Evolutionary conservation across 2,888 invertebrate species (phyloP).

Genomic region (Eurytoma californica): DNA sequence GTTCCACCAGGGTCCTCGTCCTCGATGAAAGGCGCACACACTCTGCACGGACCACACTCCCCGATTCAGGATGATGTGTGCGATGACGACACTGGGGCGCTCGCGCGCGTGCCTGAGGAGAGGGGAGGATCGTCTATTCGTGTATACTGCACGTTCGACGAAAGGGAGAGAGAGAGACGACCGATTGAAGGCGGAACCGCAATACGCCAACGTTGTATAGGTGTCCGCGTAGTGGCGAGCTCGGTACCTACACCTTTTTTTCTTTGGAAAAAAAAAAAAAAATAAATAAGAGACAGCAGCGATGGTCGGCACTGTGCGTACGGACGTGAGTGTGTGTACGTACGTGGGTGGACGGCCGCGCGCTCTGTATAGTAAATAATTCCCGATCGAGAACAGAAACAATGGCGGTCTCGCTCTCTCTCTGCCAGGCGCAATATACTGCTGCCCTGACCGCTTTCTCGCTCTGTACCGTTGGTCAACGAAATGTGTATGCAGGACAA

Average conservation of each 20-base stretch:
- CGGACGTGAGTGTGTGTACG: not conserved
- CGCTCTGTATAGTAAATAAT: not conserved
- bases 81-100: constrained; percentile 21
- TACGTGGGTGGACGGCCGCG: not conserved
- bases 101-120: not conserved
- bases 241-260: not conserved
- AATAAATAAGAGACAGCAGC: not conserved
- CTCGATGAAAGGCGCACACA: not conserved
- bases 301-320: not conserved
- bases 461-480: not conserved
- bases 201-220: not conserved
- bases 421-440: too few relatives aligned
- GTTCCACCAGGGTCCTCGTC: not conserved
- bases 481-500: not conserved
- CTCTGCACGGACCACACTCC: not conserved
- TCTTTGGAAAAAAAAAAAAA: too few relatives aligned
- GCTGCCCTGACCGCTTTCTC: not conserved
- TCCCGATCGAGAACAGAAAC: not conserved
- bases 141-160: not conserved
- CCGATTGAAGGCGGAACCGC: constrained; percentile 16
- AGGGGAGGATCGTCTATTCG: not conserved
- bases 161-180: not conserved
- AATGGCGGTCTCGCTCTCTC: constrained; percentile 1
- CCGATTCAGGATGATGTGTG: constrained; percentile 4
- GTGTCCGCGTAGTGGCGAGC: not conserved